A percentile compares a stretch with the other conserved stretches of the same genome.
phyloP scores from a whole-genome alignment of 2,113 vertebrate species.

The Dinomys branickii region DNA sequence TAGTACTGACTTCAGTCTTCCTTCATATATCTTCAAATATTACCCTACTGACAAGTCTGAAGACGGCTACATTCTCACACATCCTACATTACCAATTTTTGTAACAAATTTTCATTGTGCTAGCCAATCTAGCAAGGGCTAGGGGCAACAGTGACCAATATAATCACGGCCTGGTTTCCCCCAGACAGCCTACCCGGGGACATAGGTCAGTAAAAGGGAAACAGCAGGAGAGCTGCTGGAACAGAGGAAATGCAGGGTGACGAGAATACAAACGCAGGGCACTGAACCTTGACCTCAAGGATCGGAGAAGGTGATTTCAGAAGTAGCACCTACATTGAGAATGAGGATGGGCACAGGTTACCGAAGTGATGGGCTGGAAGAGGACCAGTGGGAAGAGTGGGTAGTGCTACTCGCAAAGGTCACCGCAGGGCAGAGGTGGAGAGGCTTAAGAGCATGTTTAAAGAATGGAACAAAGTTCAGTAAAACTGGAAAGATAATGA shows the following conservation, averaged over 20 bases:
- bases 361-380: not conserved
- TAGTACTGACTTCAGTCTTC: not conserved
- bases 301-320: not conserved
- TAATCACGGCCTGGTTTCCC: not conserved
- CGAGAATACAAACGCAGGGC: not conserved
- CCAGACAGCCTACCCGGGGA: not conserved
- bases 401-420: not conserved
- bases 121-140: not conserved
- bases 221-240: not conserved
- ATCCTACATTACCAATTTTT: not conserved
- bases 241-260: not conserved
- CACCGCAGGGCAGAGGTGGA: not conserved
- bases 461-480: not conserved
- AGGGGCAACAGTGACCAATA: not conserved
- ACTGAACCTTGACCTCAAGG: not conserved
- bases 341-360: not conserved
- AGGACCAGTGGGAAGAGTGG: not conserved
- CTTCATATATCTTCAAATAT: not conserved
- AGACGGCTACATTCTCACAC: not conserved
- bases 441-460: not conserved
- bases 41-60: not conserved
- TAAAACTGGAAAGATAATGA: not conserved
- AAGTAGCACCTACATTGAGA: conserved; percentile 16
- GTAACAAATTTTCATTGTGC: not conserved
- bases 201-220: not conserved